Evolutionary conservation across 2,113 vertebrate species (phyloP), one percentile per base, ranked within the genome.

Genomic region (Corydoras sp.): DNA sequence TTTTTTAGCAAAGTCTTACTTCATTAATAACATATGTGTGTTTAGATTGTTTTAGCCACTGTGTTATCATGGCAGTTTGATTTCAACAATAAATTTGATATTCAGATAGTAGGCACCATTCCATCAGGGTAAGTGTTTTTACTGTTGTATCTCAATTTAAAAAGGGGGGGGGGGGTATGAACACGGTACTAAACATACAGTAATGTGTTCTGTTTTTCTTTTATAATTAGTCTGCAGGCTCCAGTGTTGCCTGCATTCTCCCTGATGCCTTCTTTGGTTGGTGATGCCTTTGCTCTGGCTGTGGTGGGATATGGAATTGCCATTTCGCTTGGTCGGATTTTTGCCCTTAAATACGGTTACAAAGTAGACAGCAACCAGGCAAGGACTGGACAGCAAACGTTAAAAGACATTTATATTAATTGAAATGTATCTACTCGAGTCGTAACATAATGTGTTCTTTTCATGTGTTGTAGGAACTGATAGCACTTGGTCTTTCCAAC

Each of bases 321-420:
- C 79, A 95, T 97, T 82, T 99, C 96, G 0, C 82, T 99, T 73
- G 97, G 94, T 53, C 91, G 95, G 84, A 98, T 93, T 81, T 99
- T 98, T 50, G 95, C 93, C 30, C 83, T 97, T 11, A 96, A 93
- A 82, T 94, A 98, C 0, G 94, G 94, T 68, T 98, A 99, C 90
- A 92, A 89, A 65, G 94, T 99, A 78, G 92, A 99, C 83, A 96
- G 94, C 85, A 99, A 95, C 84, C 96, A 99, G 93, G 97, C 95
- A 82, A 76, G 78, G 63, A 8, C 53, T 15, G 48, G 32, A 18
- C 7, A 58, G 14, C 11, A 4, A 54, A 10, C 11, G 11, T 54
- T 58, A 9, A 71, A 71, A 31, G 12, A 67, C 32, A 24, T 3
- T 30, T 14, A 15, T 14, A 12, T 7, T 11, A 15, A 62, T 9